A percentile compares a stretch with the other conserved stretches of the same genome.
Conservation (phyloP, 1,140 invertebrate genomes). For the Atta cephalotes region DNA sequence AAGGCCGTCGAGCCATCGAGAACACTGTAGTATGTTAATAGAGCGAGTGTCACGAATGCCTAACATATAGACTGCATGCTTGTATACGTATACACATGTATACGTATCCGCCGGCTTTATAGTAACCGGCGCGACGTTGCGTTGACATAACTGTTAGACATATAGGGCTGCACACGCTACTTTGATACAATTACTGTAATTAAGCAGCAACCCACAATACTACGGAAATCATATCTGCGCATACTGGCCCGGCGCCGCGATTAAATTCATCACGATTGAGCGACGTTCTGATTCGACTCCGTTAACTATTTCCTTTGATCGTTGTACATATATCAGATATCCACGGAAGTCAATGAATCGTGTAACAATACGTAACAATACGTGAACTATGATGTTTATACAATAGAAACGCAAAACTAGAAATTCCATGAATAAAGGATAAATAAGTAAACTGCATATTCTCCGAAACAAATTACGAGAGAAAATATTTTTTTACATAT, state of each 20-base stretch:
- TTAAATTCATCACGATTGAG: conserved; percentile 68
- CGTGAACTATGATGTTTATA: background rate
- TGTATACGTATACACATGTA: background rate
- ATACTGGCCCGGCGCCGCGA: conserved; percentile 25
- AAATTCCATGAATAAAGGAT: background rate
- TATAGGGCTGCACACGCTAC: conserved; percentile 62
- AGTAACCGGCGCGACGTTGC: conserved; percentile 20
- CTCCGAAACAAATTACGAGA: background rate
- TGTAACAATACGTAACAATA: background rate
- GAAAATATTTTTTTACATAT: background rate
- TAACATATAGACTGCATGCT: conserved; percentile 43
- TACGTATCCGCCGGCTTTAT: conserved; percentile 63
- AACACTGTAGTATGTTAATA: conserved; percentile 50
- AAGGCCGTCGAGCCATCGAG: conserved; percentile 24
- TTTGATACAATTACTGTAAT: conserved; percentile 74
- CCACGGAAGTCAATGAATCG: background rate
- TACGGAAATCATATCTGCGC: conserved; percentile 69
- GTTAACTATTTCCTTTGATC: conserved; percentile 58
- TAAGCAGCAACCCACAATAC: conserved; percentile 68
- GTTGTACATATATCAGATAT: conserved; percentile 9
- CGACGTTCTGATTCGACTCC: conserved; percentile 37
- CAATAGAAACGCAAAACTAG: background rate
- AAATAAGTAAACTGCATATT: background rate
- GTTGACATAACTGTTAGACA: conserved; percentile 62
- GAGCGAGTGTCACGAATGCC: conserved; percentile 54